A percentile compares a stretch with the other conserved stretches of the same genome.
Conservation (phyloP, 2,113 vertebrate genomes). For the Panurus biarmicus region DNA sequence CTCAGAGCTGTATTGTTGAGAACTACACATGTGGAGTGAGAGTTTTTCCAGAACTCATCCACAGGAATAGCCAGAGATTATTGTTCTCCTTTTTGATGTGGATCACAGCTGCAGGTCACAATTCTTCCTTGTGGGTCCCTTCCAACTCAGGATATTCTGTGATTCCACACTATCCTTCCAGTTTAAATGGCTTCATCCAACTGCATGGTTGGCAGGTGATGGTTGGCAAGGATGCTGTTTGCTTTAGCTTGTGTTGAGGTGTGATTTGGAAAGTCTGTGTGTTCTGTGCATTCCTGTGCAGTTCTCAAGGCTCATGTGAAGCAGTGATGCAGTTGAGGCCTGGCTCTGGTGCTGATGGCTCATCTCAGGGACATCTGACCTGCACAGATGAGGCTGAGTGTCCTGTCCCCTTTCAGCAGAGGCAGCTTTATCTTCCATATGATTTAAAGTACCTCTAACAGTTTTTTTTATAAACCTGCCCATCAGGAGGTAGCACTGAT, state of each 20-base stretch:
- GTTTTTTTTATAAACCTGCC: constrained; percentile 47
- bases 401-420: constrained; percentile 9
- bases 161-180: background rate
- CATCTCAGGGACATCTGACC: background rate
- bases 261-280: background rate
- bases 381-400: constrained; percentile 39
- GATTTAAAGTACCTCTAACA: constrained; percentile 43
- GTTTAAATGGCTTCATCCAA: background rate
- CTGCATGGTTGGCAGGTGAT: background rate
- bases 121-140: background rate
- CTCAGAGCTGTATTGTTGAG: background rate
- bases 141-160: background rate
- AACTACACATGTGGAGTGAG: rapidly evolving
- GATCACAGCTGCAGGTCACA: background rate
- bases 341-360: background rate
- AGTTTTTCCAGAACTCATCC: background rate
- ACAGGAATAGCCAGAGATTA: background rate
- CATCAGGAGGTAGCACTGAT: constrained; percentile 45
- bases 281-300: background rate
- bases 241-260: background rate
- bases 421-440: constrained; percentile 8
- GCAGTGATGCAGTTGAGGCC: background rate
- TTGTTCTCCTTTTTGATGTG: rapidly evolving
- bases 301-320: background rate
- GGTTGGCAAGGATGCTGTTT: background rate